These are phyloP conservation scores for Melieria picta DNA, from an alignment of 2,888 invertebrate genomes.

Conservation along the genomic window DNA sequence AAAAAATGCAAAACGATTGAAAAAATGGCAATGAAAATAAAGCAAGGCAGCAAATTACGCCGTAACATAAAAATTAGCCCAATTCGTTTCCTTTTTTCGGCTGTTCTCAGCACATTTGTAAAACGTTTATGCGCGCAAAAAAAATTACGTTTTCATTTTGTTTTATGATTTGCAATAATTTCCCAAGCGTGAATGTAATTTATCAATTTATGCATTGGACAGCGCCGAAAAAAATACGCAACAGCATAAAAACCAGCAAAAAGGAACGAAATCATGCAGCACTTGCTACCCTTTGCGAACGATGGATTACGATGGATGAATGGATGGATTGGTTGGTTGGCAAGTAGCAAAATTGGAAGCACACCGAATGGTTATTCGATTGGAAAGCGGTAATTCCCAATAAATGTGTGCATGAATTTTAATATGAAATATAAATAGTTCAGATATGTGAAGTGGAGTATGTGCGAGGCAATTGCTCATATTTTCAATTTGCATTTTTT, in stretches of 20 bases:
- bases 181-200: constrained; percentile 58
- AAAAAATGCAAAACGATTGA: too few species aligned
- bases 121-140: too few species aligned
- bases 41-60: too few species aligned
- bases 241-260: neutral
- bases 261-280: too few species aligned
- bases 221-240: neutral
- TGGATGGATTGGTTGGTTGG: neutral
- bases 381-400: constrained; percentile 56
- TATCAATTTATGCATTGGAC: constrained; percentile 55
- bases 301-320: too few species aligned
- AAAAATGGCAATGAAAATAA: too few species aligned
- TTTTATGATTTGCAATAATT: constrained; percentile 47
- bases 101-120: too few species aligned
- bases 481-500: too few species aligned
- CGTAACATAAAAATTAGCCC: too few species aligned
- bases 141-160: neutral
- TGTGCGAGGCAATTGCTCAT: too few species aligned
- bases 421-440: constrained; percentile 42
- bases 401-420: constrained; percentile 62
- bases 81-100: too few species aligned
- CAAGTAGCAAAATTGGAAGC: neutral
- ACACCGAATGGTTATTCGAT: constrained; percentile 8
- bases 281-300: neutral
- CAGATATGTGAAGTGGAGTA: too few species aligned